A percentile compares a stretch with the other conserved stretches of the same genome.
These are phyloP conservation scores for Lucinisca nassula DNA, from an alignment of 2,888 invertebrate genomes.

Conservation along the genomic window DNA sequence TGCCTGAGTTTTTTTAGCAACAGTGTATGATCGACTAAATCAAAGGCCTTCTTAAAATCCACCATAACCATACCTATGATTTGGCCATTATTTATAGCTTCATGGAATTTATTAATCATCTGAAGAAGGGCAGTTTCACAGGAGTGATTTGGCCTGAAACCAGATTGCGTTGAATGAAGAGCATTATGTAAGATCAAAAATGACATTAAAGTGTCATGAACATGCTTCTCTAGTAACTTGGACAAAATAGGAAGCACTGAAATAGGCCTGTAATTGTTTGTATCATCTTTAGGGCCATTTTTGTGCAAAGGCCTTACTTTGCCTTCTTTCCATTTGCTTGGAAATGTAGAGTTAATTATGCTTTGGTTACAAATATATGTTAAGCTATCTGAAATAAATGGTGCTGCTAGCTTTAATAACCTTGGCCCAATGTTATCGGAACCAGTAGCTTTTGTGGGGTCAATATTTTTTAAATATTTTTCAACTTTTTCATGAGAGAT, in stretches of 20 bases:
- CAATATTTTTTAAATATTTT: background rate
- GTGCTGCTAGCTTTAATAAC: too few relatives aligned
- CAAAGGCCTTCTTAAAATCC: background rate
- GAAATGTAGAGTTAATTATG: background rate
- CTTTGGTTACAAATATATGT: conserved; percentile 2
- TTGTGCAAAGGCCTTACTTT: conserved; percentile 2
- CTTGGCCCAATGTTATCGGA: background rate
- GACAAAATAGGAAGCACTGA: background rate
- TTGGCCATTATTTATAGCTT: background rate
- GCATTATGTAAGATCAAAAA: background rate
- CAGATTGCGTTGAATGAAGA: background rate
- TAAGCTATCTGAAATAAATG: too few relatives aligned
- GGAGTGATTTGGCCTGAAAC: background rate
- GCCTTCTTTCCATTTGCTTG: background rate
- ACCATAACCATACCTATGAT: background rate
- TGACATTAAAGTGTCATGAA: background rate
- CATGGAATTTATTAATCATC: background rate
- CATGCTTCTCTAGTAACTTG: background rate
- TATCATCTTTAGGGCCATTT: too few relatives aligned
- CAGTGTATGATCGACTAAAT: conserved; percentile 5
- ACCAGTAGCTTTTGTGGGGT: background rate
- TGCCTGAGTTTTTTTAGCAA: background rate
- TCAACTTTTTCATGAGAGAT: too few relatives aligned
- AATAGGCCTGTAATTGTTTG: background rate
- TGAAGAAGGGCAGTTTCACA: background rate